Percentiles rank a stretch among this genome's conserved stretches.
Evolutionary conservation across 1,140 invertebrate genomes (phyloP).

Genomic region (Euwallacea fornicatus): DNA sequence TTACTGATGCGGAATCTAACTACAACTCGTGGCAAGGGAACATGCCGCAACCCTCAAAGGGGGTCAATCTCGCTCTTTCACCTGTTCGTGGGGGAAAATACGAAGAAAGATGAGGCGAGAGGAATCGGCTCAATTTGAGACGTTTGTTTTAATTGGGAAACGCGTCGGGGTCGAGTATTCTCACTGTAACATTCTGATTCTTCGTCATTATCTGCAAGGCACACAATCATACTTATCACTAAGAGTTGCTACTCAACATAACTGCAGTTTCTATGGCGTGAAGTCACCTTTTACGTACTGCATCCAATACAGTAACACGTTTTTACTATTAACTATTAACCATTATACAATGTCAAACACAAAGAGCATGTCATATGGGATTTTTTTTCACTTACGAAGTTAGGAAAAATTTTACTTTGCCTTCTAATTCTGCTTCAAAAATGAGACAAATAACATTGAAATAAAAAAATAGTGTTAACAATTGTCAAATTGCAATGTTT

Average conservation of each 20-base stretch:
- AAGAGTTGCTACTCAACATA: constrained; percentile 48
- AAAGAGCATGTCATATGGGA: too few species aligned
- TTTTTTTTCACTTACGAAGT: too few species aligned
- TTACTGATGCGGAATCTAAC: too few species aligned
- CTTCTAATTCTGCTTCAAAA: too few species aligned
- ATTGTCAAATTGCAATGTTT: too few species aligned
- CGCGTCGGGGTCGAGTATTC: constrained; percentile 80
- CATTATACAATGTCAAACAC: too few species aligned
- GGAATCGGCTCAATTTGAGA: constrained; percentile 94
- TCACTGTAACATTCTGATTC: constrained; percentile 59
- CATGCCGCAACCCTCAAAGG: constrained; percentile 45
- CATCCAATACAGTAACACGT: too few species aligned
- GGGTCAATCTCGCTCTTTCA: constrained; percentile 57
- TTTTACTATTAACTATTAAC: too few species aligned
- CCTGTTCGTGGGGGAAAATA: constrained; percentile 94
- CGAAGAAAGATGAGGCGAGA: constrained; percentile 91
- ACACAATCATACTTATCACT: constrained; percentile 50
- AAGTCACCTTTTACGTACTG: too few species aligned
- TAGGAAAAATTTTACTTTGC: too few species aligned
- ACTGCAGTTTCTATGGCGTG: constrained; percentile 42
- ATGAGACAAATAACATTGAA: too few species aligned
- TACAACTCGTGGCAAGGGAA: constrained; percentile 36
- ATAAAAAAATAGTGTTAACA: too few species aligned
- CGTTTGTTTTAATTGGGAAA: constrained; percentile 85
- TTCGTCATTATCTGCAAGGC: constrained; percentile 58